Evolutionary conservation across 2,113 vertebrate species (phyloP).

Genomic region (Todiramphus saurophagus): DNA sequence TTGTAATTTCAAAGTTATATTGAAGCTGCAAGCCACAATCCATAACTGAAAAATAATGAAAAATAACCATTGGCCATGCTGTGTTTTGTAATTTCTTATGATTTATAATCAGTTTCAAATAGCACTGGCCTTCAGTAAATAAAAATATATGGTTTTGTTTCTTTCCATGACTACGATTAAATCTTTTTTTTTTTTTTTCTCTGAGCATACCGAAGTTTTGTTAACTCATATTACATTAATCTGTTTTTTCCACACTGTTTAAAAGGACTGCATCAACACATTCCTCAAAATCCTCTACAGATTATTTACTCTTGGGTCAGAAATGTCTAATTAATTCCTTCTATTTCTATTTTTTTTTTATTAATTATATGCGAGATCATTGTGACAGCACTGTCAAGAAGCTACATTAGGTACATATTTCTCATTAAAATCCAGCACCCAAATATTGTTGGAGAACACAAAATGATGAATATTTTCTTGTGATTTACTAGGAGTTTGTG

Average conservation of each 20-base stretch:
- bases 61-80: background rate
- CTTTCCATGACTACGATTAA: conserved; percentile 8
- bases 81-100: conserved; percentile 20
- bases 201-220: background rate
- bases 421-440: background rate
- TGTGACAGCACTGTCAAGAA: background rate
- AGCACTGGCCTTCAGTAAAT: conserved; percentile 18
- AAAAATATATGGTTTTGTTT: conserved; percentile 27
- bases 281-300: background rate
- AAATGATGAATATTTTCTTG: background rate
- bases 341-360: background rate
- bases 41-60: conserved; percentile 34
- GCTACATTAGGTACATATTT: background rate
- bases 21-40: background rate
- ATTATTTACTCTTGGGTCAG: background rate
- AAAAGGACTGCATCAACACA: background rate
- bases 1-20: conserved; percentile 22
- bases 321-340: background rate
- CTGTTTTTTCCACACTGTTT: background rate
- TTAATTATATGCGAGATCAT: background rate
- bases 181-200: background rate
- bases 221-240: background rate
- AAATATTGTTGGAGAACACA: background rate
- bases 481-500: background rate
- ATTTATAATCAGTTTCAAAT: conserved; percentile 35